Base-by-base conservation (phyloP, 1,140 invertebrate genomes). In the Coboldia fuscipes region DNA sequence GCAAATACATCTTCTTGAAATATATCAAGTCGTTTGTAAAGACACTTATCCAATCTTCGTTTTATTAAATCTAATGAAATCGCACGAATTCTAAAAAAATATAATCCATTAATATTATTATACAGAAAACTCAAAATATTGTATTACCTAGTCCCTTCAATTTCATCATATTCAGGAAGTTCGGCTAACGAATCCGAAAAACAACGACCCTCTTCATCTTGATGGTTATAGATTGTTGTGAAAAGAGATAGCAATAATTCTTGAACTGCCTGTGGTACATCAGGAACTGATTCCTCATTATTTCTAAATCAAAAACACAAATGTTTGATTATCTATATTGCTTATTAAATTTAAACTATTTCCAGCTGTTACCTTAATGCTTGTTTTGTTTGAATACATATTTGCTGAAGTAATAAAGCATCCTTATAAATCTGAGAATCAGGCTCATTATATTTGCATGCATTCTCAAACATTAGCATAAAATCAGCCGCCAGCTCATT, bases 361-460 rank as follows among this genome's bases (percentile, higher is more conserved):
- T 9, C 12, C 19, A 13, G 30, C n/a, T 37, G 17, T 12, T 21
- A 38, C 41, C 61, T 76, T 14, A 96, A 54, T 48, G 85, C 72
- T 39, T 85, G 61, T 50, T 94, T 94, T 21, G 88, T 88, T 63
- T 96, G 86, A 28, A 96, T 57, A 36, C 85, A 83, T 19, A 96
- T 64, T 43, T 85, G 62, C 60, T 97, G 90, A 38, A 98, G 57
- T 21, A 88, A 80, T 33, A 97, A 60, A 0, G 93, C 90, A 60
- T 97, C 93, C 61, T 97, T 97, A 54, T 98, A 99, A 43, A 98
- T 94, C 51, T 93, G 83, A 0, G 92, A 97, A 55, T 97, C 92
- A 0, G 94, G 93, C 55, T 98, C 94, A 57, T 99, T 98, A 55
- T 94, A 99, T 60, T 94, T 94, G 62, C 90, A 97, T 18, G 93